phyloP scores from a whole-genome alignment of 2,113 vertebrate genomes.

The Plectropomus leopardus region DNA sequence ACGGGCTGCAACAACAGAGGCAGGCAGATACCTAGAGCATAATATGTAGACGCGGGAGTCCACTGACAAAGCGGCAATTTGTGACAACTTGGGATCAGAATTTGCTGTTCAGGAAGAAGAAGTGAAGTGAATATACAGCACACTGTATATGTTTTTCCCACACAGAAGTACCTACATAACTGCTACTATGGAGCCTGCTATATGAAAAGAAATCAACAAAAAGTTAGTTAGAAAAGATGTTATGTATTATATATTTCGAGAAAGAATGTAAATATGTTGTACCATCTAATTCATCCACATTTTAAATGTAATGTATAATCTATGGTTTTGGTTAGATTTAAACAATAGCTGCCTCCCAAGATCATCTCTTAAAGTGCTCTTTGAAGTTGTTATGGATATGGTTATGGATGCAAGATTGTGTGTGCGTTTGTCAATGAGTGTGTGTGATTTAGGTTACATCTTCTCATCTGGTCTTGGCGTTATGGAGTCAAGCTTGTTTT shows the following conservation, averaged over 20 bases:
- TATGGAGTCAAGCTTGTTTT: slow-evolving; percentile 79
- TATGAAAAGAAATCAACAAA: background rate
- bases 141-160: background rate
- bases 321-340: slow-evolving; percentile 42
- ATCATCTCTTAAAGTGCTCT: slow-evolving; percentile 61
- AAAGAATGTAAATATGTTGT: no score
- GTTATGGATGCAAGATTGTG: slow-evolving; percentile 52
- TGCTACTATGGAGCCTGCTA: background rate
- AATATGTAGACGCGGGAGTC: no score
- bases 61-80: no score
- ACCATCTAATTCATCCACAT: background rate
- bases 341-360: slow-evolving; percentile 44
- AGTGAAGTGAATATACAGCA: background rate
- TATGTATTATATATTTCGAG: no score
- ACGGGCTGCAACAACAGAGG: no score
- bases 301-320: slow-evolving; percentile 33
- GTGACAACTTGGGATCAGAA: no score
- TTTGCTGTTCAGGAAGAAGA: no score
- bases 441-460: slow-evolving; percentile 76
- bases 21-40: no score
- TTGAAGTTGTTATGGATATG: slow-evolving; percentile 73
- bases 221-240: background rate
- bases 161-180: background rate
- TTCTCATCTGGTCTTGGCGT: slow-evolving; percentile 82
- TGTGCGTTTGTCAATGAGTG: slow-evolving; percentile 37